These are phyloP conservation scores for Sinopyrophorus schimmeli DNA, from an alignment of 2,888 invertebrate species.

Conservation along the genomic window DNA sequence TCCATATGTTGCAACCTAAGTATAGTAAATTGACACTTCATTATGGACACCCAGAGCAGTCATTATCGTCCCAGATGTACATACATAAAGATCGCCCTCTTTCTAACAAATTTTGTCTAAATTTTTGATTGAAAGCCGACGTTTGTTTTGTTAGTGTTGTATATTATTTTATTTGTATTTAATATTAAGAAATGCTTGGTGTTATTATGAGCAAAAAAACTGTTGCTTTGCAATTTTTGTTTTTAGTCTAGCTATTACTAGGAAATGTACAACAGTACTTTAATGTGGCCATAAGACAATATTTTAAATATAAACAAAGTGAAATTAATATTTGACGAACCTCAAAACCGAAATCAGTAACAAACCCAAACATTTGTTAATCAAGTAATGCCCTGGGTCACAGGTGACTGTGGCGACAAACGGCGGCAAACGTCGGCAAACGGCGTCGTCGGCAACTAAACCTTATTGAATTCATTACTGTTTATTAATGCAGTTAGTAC, in stretches of 20 bases:
- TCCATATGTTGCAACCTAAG: conserved; percentile 49
- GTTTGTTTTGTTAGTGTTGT: neutral
- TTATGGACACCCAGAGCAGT: conserved; percentile 52
- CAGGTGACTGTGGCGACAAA: conserved; percentile 39
- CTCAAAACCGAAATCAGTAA: conserved; percentile 15
- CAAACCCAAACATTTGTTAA: conserved; percentile 36
- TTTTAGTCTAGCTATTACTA: no score
- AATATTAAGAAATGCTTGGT: no score
- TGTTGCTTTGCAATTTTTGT: no score
- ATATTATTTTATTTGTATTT: no score
- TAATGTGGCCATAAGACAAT: no score
- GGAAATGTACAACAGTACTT: no score
- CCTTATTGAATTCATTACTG: conserved; percentile 51
- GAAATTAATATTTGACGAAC: conserved; percentile 2
- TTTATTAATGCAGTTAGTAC: conserved; percentile 57
- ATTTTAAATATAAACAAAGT: no score
- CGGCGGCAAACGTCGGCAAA: conserved; percentile 38
- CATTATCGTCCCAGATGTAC: conserved; percentile 50
- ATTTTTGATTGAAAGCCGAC: conserved; percentile 28
- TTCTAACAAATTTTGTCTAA: conserved; percentile 33
- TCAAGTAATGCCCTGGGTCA: conserved; percentile 38
- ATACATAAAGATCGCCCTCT: conserved; percentile 37
- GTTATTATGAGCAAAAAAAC: no score
- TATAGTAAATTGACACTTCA: conserved; percentile 55
- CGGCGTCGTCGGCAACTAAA: conserved; percentile 42